Evolutionary conservation across 2,888 invertebrate species (phyloP).

Genomic region (Lepidonotus clava): DNA sequence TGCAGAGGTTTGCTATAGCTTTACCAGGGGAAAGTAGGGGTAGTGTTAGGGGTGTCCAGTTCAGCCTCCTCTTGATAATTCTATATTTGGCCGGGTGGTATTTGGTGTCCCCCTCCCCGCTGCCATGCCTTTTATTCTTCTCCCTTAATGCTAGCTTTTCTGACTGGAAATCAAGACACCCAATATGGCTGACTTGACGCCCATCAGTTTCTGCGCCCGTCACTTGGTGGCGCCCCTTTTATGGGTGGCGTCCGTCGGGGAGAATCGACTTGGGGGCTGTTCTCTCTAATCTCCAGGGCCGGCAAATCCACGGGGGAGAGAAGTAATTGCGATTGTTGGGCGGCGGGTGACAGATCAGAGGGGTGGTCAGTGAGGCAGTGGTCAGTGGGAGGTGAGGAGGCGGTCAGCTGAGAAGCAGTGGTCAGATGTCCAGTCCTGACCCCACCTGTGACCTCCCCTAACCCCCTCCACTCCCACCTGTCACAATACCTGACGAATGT

Average conservation of each 20-base stretch:
- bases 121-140: slow-evolving; percentile 1
- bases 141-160: not conserved
- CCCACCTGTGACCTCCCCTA: slow-evolving; percentile 20
- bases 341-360: too few relatives aligned
- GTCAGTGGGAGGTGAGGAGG: not conserved
- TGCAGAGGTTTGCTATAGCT: too few relatives aligned
- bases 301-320: not conserved
- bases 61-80: slow-evolving; percentile 25
- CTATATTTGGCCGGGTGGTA: slow-evolving; percentile 18
- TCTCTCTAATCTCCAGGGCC: slow-evolving; percentile 11
- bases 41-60: too few relatives aligned
- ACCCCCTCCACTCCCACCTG: slow-evolving; percentile 34
- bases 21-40: too few relatives aligned
- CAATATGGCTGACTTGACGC: not conserved
- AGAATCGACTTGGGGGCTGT: not conserved
- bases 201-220: not conserved
- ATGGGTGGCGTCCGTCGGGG: not conserved
- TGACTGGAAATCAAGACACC: slow-evolving; percentile 9
- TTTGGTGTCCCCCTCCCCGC: not conserved
- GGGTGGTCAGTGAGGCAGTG: too few relatives aligned
- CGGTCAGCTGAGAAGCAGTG: slow-evolving; percentile 22
- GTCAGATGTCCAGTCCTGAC: slow-evolving; percentile 28
- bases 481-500: not conserved
- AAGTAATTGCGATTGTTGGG: slow-evolving; percentile 13
- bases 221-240: not conserved